Conservation (phyloP, 1,140 invertebrate species). For the Berghia stephanieae region DNA sequence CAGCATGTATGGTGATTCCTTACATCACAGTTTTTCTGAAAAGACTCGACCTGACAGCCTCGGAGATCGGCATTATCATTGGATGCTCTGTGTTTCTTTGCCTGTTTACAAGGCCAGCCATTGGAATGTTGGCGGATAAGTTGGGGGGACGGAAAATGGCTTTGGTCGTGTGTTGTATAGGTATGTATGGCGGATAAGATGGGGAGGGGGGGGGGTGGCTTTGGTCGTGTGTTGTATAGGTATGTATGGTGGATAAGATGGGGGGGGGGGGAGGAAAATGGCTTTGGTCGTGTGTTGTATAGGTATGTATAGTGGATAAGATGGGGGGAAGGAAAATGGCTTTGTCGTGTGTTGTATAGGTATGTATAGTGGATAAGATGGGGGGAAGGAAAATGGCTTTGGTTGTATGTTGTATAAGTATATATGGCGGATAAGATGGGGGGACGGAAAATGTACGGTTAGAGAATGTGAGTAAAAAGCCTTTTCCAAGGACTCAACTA, state of each 20-base stretch:
- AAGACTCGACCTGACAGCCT: conserved; percentile 27
- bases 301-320: background rate
- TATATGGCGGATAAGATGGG: too few relatives aligned
- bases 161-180: conserved; percentile 28
- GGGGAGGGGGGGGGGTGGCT: conserved; percentile 6
- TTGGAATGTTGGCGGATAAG: conserved; percentile 33
- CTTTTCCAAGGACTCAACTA: too few relatives aligned
- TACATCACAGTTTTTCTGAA: conserved; percentile 37
- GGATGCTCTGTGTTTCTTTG: conserved; percentile 28
- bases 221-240: too few relatives aligned
- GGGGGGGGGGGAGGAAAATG: conserved; percentile 9
- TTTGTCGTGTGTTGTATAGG: too few relatives aligned
- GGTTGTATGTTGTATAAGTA: conserved; percentile 27
- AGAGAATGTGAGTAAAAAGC: too few relatives aligned
- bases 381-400: conserved; percentile 22
- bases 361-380: conserved; percentile 30
- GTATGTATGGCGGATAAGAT: background rate
- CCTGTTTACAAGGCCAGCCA: conserved; percentile 18
- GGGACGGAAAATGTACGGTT: too few relatives aligned
- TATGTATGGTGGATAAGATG: too few relatives aligned
- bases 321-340: too few relatives aligned
- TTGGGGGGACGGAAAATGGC: conserved; percentile 16
- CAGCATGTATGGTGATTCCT: too few relatives aligned
- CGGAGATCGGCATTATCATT: conserved; percentile 34
- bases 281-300: conserved; percentile 29